Evolutionary conservation across 2,888 invertebrate species (phyloP), one percentile per base, ranked within the genome.

Genomic region (Pterobdella sp.): DNA sequence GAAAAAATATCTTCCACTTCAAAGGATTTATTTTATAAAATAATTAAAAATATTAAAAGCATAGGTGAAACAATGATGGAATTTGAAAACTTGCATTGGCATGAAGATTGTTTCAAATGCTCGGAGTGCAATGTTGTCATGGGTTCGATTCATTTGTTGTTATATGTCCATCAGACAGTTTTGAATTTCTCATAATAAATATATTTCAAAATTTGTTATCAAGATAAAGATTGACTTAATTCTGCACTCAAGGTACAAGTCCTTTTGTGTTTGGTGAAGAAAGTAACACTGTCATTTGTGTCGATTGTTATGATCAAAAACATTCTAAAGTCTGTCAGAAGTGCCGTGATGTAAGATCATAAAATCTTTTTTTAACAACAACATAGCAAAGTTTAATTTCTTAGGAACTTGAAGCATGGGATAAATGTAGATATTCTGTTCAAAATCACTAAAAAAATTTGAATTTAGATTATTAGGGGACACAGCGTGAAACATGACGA

Each of bases 31-130:
- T 42, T 18, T 52, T 69, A 29, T 31, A 26, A 1, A 2, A 29
- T 31, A 7, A 31, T 1, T 52, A 14, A 52, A n/a, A 69, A 32
- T 22, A 35, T 29, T 10, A 49, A 34, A 2, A 31, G 37, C 10
- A 35, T 42, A 74, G 74, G 74, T 14, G 60, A 65, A 49, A 49
- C 49, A 18, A 60, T 70, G 71, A 66, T 64, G 32, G 74, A 74
- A 31, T 74, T 69, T 36, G 66, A 60, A 34, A 67, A 65, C 3
- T 71, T n/a, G n/a, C 65, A 65, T 34, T 74, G 74, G 74, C 74
- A 74, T 32, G 74, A 74, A n/a, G 66, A 66, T 1, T 74, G 74
- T 42, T 71, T 74, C 66, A 31, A 37, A 56, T 74, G 74, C 56
- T 1, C 1, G 35, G 34, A 64, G 22, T 74, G 74, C 37, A 42